Evolutionary conservation across 2,888 invertebrate genomes (phyloP), one percentile per base, ranked within the genome.

Genomic region (Dynastes maya): DNA sequence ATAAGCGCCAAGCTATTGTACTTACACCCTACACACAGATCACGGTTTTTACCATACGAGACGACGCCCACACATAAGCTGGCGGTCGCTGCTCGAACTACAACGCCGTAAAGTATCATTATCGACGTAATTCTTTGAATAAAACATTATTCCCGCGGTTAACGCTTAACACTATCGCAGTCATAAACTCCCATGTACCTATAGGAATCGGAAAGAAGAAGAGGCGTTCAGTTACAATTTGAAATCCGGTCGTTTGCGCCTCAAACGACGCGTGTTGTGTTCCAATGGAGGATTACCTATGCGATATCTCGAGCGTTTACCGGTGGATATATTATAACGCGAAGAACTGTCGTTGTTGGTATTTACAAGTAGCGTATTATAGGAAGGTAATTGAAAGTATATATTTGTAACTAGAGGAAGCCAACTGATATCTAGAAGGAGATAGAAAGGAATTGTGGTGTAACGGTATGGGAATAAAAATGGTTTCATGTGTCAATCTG

Each of bases 201-300:
- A 45, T 37, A 37, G 5, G 32, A 37, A 37, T 37, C 45, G 45
- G 45, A 45, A 8, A 8, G 45, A 45, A 45, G 83, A 85, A 85
- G 84, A 82, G 84, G 79, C 80, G 76, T 82, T 85, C 83, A 84
- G 84, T 86, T 86, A 85, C 84, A 85, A 86, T 86, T 86, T 86
- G 84, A 85, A 86, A 86, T 85, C 83, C 80, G 81, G 79, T 80
- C 83, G 85, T 86, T 85, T 86, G 85, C 85, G 85, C 85, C 85
- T 83, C 83, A 84, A 85, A 83, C 85, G 81, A 45, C 9, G 45
- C 45, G 45, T 11, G 45, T 45, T 45, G 45, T 45, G 81, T 77
- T 79, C 29, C 29, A 29, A 82, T 79, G 74, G 80, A 71, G 79
- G 70, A 80, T 78, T 80, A 71, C 81, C 81, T 82, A 81, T 77